These are phyloP conservation scores for Neogobius melanostomus DNA, from an alignment of 2,113 vertebrate genomes.

Conservation along the genomic window DNA sequence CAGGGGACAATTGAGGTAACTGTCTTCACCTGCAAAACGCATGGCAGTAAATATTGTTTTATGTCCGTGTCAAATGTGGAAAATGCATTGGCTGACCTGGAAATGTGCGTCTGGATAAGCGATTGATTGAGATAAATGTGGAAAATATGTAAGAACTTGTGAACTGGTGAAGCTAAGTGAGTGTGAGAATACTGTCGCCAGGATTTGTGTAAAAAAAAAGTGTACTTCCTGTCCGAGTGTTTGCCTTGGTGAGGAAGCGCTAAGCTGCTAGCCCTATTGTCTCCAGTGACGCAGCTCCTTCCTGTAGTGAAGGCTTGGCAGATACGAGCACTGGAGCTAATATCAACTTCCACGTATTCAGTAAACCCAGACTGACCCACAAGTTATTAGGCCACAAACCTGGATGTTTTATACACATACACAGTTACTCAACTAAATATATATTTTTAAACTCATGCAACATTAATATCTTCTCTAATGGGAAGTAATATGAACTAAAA, in stretches of 20 bases:
- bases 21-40: neutral
- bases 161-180: slow-evolving; percentile 32
- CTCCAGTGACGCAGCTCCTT: slow-evolving; percentile 62
- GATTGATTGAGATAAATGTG: neutral
- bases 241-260: slow-evolving; percentile 53
- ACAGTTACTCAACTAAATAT: no score
- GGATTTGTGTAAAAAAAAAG: slow-evolving; percentile 22
- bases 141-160: slow-evolving; percentile 9
- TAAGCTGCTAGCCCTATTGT: slow-evolving; percentile 56
- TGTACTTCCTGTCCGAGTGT: slow-evolving; percentile 65
- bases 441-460: no score
- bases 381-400: slow-evolving; percentile 47
- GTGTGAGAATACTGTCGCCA: slow-evolving; percentile 48
- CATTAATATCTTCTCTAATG: no score
- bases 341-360: slow-evolving; percentile 71
- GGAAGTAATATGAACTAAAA: no score
- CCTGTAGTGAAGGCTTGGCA: slow-evolving; percentile 69
- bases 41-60: neutral
- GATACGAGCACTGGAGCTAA: slow-evolving; percentile 55
- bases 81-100: neutral
- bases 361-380: slow-evolving; percentile 54
- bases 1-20: neutral
- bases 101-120: neutral
- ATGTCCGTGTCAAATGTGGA: neutral
- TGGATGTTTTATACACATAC: slow-evolving; percentile 22